Conservation (phyloP, 2,888 invertebrate genomes). For the Xestoiulus laeticollis region DNA sequence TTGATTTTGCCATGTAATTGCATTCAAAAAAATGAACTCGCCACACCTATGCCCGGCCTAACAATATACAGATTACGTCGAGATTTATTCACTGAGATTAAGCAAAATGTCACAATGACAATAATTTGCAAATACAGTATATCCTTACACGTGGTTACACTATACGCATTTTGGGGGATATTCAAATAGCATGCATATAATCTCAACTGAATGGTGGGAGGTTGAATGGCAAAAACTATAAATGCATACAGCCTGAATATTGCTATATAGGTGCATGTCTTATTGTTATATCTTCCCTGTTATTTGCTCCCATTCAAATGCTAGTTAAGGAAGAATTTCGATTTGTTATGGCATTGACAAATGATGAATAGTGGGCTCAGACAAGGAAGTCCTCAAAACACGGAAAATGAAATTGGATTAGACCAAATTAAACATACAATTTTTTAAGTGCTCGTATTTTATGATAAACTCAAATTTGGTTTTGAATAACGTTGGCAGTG, state of each 20-base stretch:
- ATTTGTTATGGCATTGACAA: constrained; percentile 32
- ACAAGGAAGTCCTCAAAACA: constrained; percentile 16
- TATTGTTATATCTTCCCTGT: constrained; percentile 15
- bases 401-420: constrained; percentile 25
- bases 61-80: constrained; percentile 24
- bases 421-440: constrained; percentile 20
- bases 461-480: neutral
- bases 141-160: neutral
- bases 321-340: constrained; percentile 28
- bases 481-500: neutral
- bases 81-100: constrained; percentile 37
- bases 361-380: constrained; percentile 25
- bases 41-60: constrained; percentile 1
- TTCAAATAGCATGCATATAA: neutral
- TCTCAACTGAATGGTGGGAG: neutral
- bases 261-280: neutral
- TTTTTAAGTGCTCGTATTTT: neutral
- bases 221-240: neutral
- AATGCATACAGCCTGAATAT: neutral
- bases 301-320: constrained; percentile 15
- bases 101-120: constrained; percentile 37
- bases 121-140: constrained; percentile 28
- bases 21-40: constrained; percentile 3
- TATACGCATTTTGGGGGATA: neutral
- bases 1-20: constrained; percentile 25